Base-by-base conservation (phyloP, 2,113 vertebrate genomes). In the Anolis carolinensis region DNA sequence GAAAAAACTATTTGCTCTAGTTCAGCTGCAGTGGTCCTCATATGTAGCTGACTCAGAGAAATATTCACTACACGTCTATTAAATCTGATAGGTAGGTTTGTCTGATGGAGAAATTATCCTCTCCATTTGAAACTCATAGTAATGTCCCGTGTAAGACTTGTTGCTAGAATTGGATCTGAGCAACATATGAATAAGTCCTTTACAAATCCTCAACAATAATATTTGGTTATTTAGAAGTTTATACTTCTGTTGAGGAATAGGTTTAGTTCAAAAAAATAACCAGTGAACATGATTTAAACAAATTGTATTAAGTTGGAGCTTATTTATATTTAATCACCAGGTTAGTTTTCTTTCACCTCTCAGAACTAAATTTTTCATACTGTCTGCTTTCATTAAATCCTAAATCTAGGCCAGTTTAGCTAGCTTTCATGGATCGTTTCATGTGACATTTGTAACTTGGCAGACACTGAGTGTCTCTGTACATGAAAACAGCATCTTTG, bases 401-500 rank as follows among this genome's bases (percentile, higher is more conserved):
- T 67, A 93, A 79, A 84, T 92, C 84, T 88, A 85, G 88, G 81
- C 59, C 76, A 91, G 78, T 84, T 94, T 94, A 93, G 50, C 5
- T n/a, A 90, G 84, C 87, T 89, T 90, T 94, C 92, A 92, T 89
- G 85, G 88, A 94, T 90, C 94, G 90, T 93, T 96, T 94, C 89
- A 89, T 91, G 90, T 0, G 0, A 87, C 94, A 95, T 93, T 95
- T 87, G 90, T 78, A 93, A 94, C 93, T 96, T 94, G 87, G 80
- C 91, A 94, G 90, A 84, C 89, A 81, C 30, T 92, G 88, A 89
- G 90, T 59, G 55, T 95, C 91, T 88, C 88, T 91, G 92, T 91
- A 94, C 90, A 94, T 93, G 94, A 93, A 94, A 94, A 94, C 93
- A 92, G 87, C 81, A 92, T 94, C 92, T 96, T 95, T 94, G 94